These are phyloP conservation scores for Nothura maculosa DNA, from an alignment of 2,797 vertebrate genomes.

Conservation along the genomic window DNA sequence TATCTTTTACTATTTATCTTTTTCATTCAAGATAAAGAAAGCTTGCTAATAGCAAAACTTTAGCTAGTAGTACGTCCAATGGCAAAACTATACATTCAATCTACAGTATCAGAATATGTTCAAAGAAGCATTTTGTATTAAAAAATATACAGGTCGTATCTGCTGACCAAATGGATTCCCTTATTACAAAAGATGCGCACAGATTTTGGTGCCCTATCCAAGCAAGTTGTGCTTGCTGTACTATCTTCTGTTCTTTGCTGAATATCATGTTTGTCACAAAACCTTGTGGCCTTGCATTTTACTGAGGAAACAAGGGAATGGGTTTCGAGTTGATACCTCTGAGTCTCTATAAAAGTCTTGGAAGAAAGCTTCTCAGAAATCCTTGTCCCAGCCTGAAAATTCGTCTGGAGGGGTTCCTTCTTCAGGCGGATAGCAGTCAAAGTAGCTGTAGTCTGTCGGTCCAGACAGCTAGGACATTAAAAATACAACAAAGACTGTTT, in stretches of 20 bases:
- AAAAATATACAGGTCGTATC: neutral
- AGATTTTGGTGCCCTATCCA: neutral
- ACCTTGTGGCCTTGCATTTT: neutral
- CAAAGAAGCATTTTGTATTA: neutral
- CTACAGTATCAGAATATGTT: neutral
- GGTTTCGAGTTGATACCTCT: neutral
- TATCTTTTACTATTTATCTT: neutral
- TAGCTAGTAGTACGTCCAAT: neutral
- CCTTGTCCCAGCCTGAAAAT: conserved; percentile 94
- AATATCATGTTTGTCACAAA: neutral
- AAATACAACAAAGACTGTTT: conserved; percentile 15
- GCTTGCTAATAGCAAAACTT: neutral
- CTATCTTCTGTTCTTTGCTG: neutral
- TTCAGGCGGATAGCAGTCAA: conserved; percentile 92
- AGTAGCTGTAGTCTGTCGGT: conserved; percentile 92
- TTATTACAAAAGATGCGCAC: neutral
- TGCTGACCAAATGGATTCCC: neutral
- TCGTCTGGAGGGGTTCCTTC: conserved; percentile 92
- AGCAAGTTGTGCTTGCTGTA: neutral
- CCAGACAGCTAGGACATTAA: conserved; percentile 85
- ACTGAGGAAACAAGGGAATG: neutral
- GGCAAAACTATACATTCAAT: neutral
- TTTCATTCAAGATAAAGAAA: neutral
- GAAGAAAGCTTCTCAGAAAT: conserved; percentile 85
- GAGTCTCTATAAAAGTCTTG: neutral